Percentiles rank a stretch among this genome's conserved stretches.
phyloP scores from a whole-genome alignment of 35 echinoderm and acorn worm species.

The Heliocidaris erythrogramma region DNA sequence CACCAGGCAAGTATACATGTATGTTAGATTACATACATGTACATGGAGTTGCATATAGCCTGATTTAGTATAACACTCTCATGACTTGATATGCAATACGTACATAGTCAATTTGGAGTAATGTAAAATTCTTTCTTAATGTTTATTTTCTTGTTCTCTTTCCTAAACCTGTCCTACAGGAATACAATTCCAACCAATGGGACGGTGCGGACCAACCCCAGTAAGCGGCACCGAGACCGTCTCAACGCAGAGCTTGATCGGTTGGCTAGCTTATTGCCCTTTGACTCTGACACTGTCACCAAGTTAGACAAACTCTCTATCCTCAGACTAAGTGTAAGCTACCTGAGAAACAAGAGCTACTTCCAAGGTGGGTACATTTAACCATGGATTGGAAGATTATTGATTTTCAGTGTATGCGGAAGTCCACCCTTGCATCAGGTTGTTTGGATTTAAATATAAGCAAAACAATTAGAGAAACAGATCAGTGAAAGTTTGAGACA shows the following conservation, averaged over 20 bases:
- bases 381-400: not conserved
- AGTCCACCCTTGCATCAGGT: not conserved
- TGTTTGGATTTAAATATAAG: no score
- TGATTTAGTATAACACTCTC: no score
- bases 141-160: not conserved
- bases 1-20: no score
- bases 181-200: constrained; percentile 65
- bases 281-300: constrained; percentile 89
- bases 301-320: constrained; percentile 97
- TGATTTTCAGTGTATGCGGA: not conserved
- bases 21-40: no score
- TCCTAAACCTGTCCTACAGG: constrained; percentile 25
- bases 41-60: no score
- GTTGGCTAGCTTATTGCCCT: constrained; percentile 81
- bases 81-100: no score
- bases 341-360: constrained; percentile 96
- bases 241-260: constrained; percentile 93
- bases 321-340: constrained; percentile 94
- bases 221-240: constrained; percentile 94
- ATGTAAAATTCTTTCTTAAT: not conserved
- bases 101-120: no score
- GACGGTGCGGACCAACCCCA: constrained; percentile 87
- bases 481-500: no score
- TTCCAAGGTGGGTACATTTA: constrained; percentile 80
- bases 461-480: no score